Evolutionary conservation across 92 coral and sea anemone genomes (phyloP).

Genomic region (Scolanthus callimorphus): DNA sequence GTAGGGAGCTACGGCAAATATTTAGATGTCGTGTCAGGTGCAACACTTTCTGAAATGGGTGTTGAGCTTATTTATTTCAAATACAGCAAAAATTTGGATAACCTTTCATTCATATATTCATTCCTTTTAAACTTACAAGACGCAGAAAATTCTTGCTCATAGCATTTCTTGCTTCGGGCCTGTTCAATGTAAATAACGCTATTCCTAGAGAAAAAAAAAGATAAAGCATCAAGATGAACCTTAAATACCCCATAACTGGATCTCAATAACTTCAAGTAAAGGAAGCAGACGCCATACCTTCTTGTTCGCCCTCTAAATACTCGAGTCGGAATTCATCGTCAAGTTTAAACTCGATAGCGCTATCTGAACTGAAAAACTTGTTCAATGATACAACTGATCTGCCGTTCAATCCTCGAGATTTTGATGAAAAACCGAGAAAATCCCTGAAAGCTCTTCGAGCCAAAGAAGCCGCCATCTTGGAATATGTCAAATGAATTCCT

Average conservation of each 20-base stretch:
- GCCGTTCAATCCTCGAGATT: not conserved
- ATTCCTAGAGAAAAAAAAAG: conserved; percentile 70
- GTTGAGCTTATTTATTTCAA: too few species aligned
- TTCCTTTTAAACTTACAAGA: conserved; percentile 42
- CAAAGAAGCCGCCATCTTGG: conserved; percentile 53
- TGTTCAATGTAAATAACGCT: conserved; percentile 86
- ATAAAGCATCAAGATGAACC: not conserved
- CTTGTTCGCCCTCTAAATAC: conserved; percentile 62
- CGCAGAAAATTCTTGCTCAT: conserved; percentile 74
- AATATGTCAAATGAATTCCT: not conserved
- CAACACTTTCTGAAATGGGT: too few species aligned
- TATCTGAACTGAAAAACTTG: conserved; percentile 26
- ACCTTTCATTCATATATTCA: not conserved
- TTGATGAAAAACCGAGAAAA: conserved; percentile 10
- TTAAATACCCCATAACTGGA: not conserved
- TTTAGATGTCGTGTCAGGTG: too few species aligned
- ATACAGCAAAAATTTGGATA: not conserved
- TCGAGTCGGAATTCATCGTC: conserved; percentile 72
- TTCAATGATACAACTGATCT: not conserved
- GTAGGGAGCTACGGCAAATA: too few species aligned
- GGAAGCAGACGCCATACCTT: conserved; percentile 28
- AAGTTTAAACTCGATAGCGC: conserved; percentile 12
- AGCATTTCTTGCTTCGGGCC: conserved; percentile 92
- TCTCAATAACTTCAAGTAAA: too few species aligned
- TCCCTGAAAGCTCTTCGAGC: conserved; percentile 9